Percentiles rank a stretch among this genome's conserved stretches.
phyloP scores from a whole-genome alignment of 92 coral and sea anemone species.

The Umimayanthus kanabou region DNA sequence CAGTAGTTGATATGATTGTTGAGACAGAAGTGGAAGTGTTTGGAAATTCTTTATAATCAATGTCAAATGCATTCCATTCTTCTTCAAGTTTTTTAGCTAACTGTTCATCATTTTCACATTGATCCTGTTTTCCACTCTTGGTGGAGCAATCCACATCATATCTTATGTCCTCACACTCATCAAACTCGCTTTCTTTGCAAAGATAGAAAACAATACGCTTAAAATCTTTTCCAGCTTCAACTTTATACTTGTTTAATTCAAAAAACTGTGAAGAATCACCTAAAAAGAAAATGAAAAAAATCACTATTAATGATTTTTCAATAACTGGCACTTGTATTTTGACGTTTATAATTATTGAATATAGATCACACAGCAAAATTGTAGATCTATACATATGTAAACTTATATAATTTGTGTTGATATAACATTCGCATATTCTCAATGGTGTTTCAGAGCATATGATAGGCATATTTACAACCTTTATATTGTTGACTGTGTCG shows the following conservation, averaged over 20 bases:
- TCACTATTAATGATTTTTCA: not conserved
- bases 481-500: conserved; percentile 3
- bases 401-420: conserved; percentile 2
- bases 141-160: conserved; percentile 30
- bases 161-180: conserved; percentile 40
- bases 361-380: conserved; percentile 2
- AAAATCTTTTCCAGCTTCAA: conserved; percentile 57
- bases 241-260: conserved; percentile 45
- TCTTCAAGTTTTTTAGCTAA: conserved; percentile 47
- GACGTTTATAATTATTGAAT: conserved; percentile 10
- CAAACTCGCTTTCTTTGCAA: conserved; percentile 43
- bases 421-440: conserved; percentile 1
- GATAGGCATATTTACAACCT: conserved; percentile 9
- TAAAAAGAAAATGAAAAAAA: conserved; percentile 25
- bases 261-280: conserved; percentile 50
- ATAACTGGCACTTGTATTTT: conserved; percentile 14
- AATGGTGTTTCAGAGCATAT: conserved; percentile 8
- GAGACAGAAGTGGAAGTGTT: conserved; percentile 14
- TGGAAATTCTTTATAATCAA: conserved; percentile 30
- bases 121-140: conserved; percentile 13
- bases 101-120: conserved; percentile 42
- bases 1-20: conserved; percentile 15
- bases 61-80: conserved; percentile 23
- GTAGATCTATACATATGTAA: conserved; percentile 6
- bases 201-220: conserved; percentile 51